Percentiles rank a stretch among this genome's conserved stretches.
Conservation (phyloP, 2,797 vertebrate genomes). For the Artibeus jamaicensis region DNA sequence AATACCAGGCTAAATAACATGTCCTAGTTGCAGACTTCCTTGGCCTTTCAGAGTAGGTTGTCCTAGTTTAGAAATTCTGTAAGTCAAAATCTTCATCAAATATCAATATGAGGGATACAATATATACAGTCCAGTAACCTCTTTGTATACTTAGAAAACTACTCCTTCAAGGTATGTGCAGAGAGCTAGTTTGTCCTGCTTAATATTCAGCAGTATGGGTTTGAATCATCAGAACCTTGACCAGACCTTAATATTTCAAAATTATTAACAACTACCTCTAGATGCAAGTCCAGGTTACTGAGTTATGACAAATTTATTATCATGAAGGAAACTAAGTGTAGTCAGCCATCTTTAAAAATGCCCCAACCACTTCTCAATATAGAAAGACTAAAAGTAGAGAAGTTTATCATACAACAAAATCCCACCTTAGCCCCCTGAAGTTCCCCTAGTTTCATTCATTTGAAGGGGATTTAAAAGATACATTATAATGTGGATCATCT, state of each 20-base stretch:
- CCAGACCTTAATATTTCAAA: slow-evolving; percentile 77
- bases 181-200: slow-evolving; percentile 65
- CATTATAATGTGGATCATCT: too few species aligned
- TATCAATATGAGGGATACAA: neutral
- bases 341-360: slow-evolving; percentile 77
- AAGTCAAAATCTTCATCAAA: slow-evolving; percentile 45
- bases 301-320: slow-evolving; percentile 71
- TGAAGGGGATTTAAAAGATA: slow-evolving; percentile 42
- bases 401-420: slow-evolving; percentile 79
- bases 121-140: neutral
- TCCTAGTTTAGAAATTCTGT: neutral
- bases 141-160: slow-evolving; percentile 32
- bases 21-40: too few species aligned
- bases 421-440: slow-evolving; percentile 75
- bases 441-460: slow-evolving; percentile 71
- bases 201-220: slow-evolving; percentile 82
- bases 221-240: slow-evolving; percentile 75
- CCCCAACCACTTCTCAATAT: slow-evolving; percentile 80
- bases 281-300: slow-evolving; percentile 74
- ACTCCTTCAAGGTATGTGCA: slow-evolving; percentile 37
- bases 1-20: too few species aligned
- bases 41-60: too few species aligned
- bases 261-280: slow-evolving; percentile 75
- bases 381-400: slow-evolving; percentile 80
- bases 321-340: slow-evolving; percentile 73